phyloP scores from a whole-genome alignment of 30 jellyfish, hydroid and myxozoan species.

The Calvadosia cruxmelitensis region DNA sequence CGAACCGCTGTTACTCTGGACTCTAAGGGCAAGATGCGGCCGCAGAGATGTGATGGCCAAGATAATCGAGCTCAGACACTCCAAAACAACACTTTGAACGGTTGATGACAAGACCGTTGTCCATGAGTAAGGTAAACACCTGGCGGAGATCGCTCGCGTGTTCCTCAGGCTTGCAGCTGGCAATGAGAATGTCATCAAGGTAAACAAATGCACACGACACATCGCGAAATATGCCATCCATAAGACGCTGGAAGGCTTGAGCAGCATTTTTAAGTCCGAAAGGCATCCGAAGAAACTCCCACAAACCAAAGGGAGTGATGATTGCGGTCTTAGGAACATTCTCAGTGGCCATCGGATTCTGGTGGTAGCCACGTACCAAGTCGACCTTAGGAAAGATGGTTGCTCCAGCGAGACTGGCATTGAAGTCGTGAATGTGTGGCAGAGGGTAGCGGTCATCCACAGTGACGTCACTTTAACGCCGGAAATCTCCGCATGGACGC shows the following conservation, averaged over 20 bases:
- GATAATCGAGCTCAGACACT: neutral
- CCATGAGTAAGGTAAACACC: neutral
- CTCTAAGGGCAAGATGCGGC: neutral
- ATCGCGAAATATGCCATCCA: neutral
- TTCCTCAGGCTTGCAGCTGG: neutral
- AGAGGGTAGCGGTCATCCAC: constrained; percentile 2
- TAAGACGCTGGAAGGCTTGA: constrained; percentile 3
- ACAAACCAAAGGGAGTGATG: neutral
- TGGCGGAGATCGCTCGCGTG: neutral
- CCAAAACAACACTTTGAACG: neutral
- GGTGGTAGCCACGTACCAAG: neutral
- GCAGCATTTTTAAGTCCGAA: constrained; percentile 2
- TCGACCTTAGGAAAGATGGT: neutral
- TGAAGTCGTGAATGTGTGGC: neutral
- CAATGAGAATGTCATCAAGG: no score
- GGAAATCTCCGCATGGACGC: no score
- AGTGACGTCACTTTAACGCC: neutral
- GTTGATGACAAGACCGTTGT: constrained; percentile 2
- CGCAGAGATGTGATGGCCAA: neutral
- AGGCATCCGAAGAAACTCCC: neutral
- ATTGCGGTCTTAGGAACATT: neutral
- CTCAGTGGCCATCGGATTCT: neutral
- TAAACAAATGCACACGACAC: neutral
- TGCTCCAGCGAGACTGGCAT: constrained; percentile 3
- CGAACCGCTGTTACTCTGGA: no score